These are phyloP conservation scores for Xerus inauris DNA, from an alignment of 2,113 vertebrate genomes.

Conservation along the genomic window DNA sequence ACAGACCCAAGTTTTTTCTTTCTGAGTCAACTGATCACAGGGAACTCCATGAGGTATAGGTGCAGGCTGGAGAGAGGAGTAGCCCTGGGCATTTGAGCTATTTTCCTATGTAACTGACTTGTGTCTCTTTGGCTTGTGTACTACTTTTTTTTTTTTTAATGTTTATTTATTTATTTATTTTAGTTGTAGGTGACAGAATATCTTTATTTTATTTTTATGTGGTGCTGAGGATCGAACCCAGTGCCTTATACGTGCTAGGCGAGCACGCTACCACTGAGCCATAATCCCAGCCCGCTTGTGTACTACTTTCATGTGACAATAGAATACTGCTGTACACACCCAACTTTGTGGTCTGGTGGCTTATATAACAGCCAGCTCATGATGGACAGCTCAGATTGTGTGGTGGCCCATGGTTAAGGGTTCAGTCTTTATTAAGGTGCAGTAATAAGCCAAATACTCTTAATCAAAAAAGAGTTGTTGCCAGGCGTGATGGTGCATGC, in stretches of 20 bases:
- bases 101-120: background rate
- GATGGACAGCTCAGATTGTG: background rate
- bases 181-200: no score
- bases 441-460: background rate
- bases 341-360: background rate
- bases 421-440: background rate
- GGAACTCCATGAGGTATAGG: background rate
- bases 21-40: background rate
- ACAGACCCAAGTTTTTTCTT: background rate
- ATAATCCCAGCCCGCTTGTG: no score
- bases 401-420: background rate
- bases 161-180: no score
- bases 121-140: background rate
- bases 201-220: no score
- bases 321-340: background rate
- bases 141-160: no score
- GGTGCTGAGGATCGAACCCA: no score
- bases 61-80: background rate
- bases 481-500: no score
- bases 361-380: background rate
- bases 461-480: background rate
- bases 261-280: no score
- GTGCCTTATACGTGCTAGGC: no score
- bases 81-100: background rate
- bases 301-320: background rate